Conservation (phyloP, 2,797 vertebrate species). For the Hemitrygon akajei region DNA sequence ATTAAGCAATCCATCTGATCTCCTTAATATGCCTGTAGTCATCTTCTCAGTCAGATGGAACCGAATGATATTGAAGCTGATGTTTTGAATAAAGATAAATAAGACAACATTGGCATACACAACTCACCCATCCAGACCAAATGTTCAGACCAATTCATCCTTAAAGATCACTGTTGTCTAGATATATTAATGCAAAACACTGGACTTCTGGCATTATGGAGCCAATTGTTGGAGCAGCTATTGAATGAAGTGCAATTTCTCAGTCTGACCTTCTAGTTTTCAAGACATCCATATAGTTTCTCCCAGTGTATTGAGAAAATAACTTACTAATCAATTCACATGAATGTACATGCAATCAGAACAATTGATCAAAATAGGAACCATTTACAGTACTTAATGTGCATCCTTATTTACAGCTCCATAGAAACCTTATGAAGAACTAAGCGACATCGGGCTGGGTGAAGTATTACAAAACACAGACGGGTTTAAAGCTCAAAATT, state of each 20-base stretch:
- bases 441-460: background rate
- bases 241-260: background rate
- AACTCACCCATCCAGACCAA: background rate
- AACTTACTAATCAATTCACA: background rate
- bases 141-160: constrained; percentile 27
- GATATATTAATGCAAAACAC: constrained; percentile 5
- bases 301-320: background rate
- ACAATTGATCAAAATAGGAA: background rate
- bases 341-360: background rate
- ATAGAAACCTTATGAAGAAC: background rate
- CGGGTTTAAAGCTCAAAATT: background rate
- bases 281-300: background rate
- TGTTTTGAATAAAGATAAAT: constrained; percentile 33
- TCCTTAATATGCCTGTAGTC: constrained; percentile 17
- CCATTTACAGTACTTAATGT: background rate
- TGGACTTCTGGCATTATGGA: background rate
- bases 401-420: background rate
- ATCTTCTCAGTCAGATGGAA: constrained; percentile 20
- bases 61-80: background rate
- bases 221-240: background rate
- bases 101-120: background rate
- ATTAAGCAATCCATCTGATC: constrained; percentile 37
- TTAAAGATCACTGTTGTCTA: constrained; percentile 9
- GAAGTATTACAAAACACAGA: background rate
- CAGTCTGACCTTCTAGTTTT: background rate